Conservation (phyloP, 2,797 vertebrate species). For the Perodicticus potto region DNA sequence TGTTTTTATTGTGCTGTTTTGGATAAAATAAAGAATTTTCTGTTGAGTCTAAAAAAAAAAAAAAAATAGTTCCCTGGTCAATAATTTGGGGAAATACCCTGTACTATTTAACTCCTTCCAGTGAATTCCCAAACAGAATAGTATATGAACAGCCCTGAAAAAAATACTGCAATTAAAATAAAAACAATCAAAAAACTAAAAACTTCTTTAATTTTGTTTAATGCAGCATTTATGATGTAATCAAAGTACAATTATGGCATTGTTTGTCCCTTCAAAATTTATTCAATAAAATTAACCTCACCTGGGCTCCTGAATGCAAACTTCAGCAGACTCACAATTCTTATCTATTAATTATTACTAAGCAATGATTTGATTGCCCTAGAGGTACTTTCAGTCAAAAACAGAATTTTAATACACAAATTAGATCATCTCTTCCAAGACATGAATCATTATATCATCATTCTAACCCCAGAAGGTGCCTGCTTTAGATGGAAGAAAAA, state of each 20-base stretch:
- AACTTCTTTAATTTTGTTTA: not conserved
- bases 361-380: not conserved
- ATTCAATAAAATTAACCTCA: not conserved
- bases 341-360: constrained; percentile 30
- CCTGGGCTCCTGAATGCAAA: not conserved
- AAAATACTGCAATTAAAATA: not conserved
- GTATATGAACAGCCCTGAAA: not conserved
- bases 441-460: not conserved
- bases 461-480: not conserved
- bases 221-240: not conserved
- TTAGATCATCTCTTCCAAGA: not conserved
- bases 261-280: not conserved
- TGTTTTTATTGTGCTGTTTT: no score
- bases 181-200: not conserved
- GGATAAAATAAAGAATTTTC: no score
- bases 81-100: not conserved
- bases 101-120: not conserved
- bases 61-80: not conserved
- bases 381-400: not conserved
- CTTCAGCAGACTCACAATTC: not conserved
- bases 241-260: not conserved
- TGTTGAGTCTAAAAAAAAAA: no score
- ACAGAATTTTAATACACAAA: not conserved
- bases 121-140: not conserved
- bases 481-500: not conserved